Conservation (phyloP, 2,797 vertebrate species). For the Discoglossus pictus region DNA sequence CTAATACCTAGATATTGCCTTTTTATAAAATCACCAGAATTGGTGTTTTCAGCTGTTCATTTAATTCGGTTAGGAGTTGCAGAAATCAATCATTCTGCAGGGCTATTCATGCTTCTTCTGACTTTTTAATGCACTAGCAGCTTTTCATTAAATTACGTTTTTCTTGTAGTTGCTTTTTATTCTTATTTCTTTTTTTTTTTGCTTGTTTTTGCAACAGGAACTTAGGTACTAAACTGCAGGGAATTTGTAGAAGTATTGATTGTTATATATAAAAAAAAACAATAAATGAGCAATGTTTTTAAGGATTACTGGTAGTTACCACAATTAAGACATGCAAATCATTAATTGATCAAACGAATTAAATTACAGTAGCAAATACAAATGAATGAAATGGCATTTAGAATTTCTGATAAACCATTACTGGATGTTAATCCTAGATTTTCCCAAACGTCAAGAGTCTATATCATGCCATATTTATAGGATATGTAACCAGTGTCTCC, state of each 20-base stretch:
- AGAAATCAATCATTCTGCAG: conserved; percentile 46
- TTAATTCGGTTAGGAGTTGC: conserved; percentile 28
- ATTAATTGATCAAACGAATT: conserved; percentile 34
- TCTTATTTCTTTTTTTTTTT: too few species aligned
- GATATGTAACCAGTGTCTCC: too few species aligned
- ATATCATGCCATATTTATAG: too few species aligned
- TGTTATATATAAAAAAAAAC: conserved; percentile 42
- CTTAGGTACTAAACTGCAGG: conserved; percentile 27
- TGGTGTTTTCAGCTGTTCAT: conserved; percentile 35
- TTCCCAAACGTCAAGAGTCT: too few species aligned
- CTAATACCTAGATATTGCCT: conserved; percentile 5
- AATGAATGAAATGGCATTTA: conserved; percentile 34
- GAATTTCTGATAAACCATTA: too few species aligned
- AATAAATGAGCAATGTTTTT: conserved; percentile 42
- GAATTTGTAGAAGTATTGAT: conserved; percentile 42
- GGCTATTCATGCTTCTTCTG: conserved; percentile 35
- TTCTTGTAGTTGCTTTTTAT: too few species aligned
- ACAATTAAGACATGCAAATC: conserved; percentile 14
- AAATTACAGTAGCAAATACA: conserved; percentile 22
- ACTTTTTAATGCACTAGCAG: conserved; percentile 45
- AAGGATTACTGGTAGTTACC: conserved; percentile 21
- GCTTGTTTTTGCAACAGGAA: conserved; percentile 13
- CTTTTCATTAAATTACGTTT: conserved; percentile 44
- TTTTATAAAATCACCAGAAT: conserved; percentile 26
- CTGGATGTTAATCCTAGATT: too few species aligned